Evolutionary conservation across 2,888 invertebrate genomes (phyloP).

Genomic region (Andrena trimmerana): DNA sequence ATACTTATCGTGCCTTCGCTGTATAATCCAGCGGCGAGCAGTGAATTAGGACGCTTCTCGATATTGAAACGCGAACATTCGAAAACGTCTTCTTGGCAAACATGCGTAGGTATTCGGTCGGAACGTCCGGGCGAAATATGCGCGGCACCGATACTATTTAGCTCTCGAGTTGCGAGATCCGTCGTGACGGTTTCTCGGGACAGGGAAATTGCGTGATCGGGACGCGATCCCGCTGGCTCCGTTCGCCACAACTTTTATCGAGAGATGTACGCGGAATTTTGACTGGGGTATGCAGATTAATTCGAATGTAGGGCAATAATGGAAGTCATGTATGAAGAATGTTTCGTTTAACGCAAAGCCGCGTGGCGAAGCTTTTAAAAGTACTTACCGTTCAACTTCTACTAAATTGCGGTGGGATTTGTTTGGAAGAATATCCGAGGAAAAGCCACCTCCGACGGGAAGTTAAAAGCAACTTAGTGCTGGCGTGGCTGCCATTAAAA

Average conservation of each 20-base stretch:
- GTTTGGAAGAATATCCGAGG: not conserved
- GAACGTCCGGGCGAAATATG: not conserved
- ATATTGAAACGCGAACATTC: constrained; percentile 50
- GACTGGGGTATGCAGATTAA: not conserved
- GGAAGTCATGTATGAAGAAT: not conserved
- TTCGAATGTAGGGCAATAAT: not conserved
- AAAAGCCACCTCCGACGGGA: not conserved
- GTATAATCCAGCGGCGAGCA: constrained; percentile 46
- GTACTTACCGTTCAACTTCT: not conserved
- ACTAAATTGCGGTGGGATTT: not conserved
- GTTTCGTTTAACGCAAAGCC: not conserved
- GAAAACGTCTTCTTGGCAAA: constrained; percentile 33
- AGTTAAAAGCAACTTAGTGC: constrained; percentile 12
- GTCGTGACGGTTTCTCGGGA: not conserved
- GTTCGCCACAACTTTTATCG: constrained; percentile 29
- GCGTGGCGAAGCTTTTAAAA: not conserved
- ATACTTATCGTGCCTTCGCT: constrained; percentile 21
- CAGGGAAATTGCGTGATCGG: constrained; percentile 17
- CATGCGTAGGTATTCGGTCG: not conserved
- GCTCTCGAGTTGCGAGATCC: constrained; percentile 10
- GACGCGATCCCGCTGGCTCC: not conserved
- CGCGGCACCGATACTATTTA: constrained; percentile 28
- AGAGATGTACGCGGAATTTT: not conserved
- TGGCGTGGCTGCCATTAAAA: not conserved
- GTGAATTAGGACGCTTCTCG: constrained; percentile 48